phyloP scores from a whole-genome alignment of 2,113 vertebrate genomes.

The Rhegmatorhina hoffmannsi region DNA sequence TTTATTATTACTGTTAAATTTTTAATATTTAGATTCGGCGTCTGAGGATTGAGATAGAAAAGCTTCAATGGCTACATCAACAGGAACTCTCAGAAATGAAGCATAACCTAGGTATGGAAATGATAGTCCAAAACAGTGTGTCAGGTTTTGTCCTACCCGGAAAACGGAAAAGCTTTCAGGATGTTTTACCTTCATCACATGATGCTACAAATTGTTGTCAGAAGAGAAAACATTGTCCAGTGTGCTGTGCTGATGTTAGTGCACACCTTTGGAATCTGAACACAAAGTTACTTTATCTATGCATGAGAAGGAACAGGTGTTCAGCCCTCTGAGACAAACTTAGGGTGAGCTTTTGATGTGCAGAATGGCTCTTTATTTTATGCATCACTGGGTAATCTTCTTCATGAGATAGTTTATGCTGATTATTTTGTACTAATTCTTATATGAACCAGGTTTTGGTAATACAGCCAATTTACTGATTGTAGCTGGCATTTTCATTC shows the following conservation, averaged over 20 bases:
- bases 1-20: not conserved
- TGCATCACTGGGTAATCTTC: not conserved
- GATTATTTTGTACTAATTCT: not conserved
- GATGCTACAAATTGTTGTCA: not conserved
- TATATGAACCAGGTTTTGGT: not conserved
- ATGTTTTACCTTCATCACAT: not conserved
- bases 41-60: slow-evolving; percentile 97
- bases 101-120: slow-evolving; percentile 89
- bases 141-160: not conserved
- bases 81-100: slow-evolving; percentile 98
- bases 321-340: not conserved
- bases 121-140: not conserved
- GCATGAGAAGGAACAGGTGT: not conserved
- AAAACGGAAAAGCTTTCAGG: not conserved
- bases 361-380: not conserved
- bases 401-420: not conserved
- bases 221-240: not conserved
- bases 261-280: not conserved
- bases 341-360: not conserved
- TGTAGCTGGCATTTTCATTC: not conserved
- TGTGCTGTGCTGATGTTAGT: not conserved
- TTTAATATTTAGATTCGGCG: slow-evolving; percentile 85
- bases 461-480: not conserved
- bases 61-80: slow-evolving; percentile 96
- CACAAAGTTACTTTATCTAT: not conserved